Percentiles rank a stretch among this genome's conserved stretches.
Evolutionary conservation across 2,797 vertebrate genomes (phyloP).

Genomic region (Prionace glauca): DNA sequence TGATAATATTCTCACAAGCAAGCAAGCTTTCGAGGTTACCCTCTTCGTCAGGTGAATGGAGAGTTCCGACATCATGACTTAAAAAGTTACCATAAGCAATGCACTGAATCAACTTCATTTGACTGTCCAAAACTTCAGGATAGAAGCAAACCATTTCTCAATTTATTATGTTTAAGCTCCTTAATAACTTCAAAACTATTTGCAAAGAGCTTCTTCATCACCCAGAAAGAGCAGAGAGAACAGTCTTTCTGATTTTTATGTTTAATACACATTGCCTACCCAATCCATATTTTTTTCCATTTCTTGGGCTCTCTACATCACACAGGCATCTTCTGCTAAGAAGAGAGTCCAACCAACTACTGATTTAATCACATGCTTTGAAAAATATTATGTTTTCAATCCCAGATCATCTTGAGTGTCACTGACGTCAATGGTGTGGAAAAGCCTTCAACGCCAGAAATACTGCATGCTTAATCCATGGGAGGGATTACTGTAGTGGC

Average conservation of each 20-base stretch:
- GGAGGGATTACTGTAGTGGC: background rate
- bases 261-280: background rate
- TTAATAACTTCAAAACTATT: background rate
- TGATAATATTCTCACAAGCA: no score
- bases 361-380: constrained; percentile 8
- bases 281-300: background rate
- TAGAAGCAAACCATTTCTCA: background rate
- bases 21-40: no score
- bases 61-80: no score
- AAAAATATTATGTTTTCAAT: constrained; percentile 18
- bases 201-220: background rate
- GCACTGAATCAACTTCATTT: background rate
- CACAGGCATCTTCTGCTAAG: background rate
- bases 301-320: background rate
- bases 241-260: background rate
- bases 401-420: background rate
- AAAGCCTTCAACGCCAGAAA: background rate
- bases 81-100: background rate
- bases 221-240: no score
- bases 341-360: background rate
- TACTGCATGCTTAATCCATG: background rate
- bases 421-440: constrained; percentile 22
- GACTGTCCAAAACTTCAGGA: no score
- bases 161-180: background rate
- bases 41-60: no score